Evolutionary conservation across 1,140 invertebrate genomes (phyloP).

Genomic region (Cherax quadricarinatus): DNA sequence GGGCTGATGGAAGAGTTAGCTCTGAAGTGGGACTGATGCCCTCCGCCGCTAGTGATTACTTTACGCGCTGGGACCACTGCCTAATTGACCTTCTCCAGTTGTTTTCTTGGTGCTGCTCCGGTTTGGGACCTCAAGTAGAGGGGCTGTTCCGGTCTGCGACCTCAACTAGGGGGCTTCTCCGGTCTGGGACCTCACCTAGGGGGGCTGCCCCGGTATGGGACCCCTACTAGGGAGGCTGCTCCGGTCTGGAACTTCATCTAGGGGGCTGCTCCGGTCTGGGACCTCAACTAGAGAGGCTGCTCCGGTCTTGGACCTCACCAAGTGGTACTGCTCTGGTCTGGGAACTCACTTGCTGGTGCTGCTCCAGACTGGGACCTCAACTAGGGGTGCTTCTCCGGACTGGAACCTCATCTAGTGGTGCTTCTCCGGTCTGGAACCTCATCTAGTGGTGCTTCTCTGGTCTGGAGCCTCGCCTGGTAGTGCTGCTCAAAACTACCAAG

Average conservation of each 20-base stretch:
- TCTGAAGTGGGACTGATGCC: slow-evolving; percentile 67
- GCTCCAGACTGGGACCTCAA: no score
- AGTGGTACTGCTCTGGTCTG: neutral
- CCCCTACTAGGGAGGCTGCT: no score
- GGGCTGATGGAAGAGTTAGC: slow-evolving; percentile 31
- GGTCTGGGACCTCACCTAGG: no score
- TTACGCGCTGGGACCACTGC: slow-evolving; percentile 59
- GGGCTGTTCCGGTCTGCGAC: no score
- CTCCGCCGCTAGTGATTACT: slow-evolving; percentile 59
- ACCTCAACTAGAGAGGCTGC: neutral
- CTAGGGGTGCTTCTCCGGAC: no score
- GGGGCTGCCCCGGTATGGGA: neutral
- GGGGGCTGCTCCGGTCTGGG: no score
- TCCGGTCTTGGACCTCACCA: neutral
- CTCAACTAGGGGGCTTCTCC: no score
- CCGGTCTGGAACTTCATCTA: no score
- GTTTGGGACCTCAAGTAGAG: neutral
- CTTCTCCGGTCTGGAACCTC: neutral
- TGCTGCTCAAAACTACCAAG: no score
- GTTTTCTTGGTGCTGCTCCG: slow-evolving; percentile 30
- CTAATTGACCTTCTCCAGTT: slow-evolving; percentile 65
- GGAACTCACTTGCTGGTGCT: no score
- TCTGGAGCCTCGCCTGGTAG: no score
- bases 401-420: neutral
- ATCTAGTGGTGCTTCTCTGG: no score